phyloP scores from a whole-genome alignment of 2,113 vertebrate genomes.

The Microtus richardsoni region DNA sequence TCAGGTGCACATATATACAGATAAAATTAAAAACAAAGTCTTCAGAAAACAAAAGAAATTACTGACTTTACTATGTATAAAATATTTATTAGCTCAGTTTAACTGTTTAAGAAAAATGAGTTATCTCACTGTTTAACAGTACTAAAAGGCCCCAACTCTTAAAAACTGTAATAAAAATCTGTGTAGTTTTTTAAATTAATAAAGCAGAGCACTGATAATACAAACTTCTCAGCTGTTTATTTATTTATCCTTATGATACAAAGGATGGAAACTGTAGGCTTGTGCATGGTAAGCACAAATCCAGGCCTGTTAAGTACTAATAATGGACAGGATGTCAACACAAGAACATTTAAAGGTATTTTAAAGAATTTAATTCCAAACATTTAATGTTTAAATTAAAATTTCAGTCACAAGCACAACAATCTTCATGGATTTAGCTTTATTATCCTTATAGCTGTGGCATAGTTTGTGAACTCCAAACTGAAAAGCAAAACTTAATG shows the following conservation, averaged over 20 bases:
- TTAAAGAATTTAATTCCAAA: constrained; percentile 56
- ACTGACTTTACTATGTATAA: background rate
- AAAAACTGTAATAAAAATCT: constrained; percentile 33
- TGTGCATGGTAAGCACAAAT: background rate
- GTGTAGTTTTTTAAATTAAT: constrained; percentile 4
- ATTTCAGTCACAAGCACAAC: constrained; percentile 28
- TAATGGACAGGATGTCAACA: background rate
- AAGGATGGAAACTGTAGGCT: background rate
- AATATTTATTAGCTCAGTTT: constrained; percentile 20
- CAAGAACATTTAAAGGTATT: constrained; percentile 32
- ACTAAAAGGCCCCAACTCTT: background rate
- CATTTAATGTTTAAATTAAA: constrained; percentile 48
- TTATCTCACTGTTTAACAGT: background rate
- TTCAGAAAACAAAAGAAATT: background rate
- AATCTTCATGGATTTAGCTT: background rate
- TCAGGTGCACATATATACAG: background rate
- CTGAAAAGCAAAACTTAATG: constrained; percentile 23
- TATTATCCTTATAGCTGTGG: background rate
- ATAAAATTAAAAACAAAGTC: background rate
- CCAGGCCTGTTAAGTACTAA: background rate
- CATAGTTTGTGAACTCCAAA: constrained; percentile 33
- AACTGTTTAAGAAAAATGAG: background rate
- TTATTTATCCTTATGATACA: background rate
- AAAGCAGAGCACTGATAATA: background rate
- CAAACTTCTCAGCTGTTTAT: background rate